Evolutionary conservation across 1,140 invertebrate genomes (phyloP), one percentile per base, ranked within the genome.

Genomic region (Sminthurides bifidus): DNA sequence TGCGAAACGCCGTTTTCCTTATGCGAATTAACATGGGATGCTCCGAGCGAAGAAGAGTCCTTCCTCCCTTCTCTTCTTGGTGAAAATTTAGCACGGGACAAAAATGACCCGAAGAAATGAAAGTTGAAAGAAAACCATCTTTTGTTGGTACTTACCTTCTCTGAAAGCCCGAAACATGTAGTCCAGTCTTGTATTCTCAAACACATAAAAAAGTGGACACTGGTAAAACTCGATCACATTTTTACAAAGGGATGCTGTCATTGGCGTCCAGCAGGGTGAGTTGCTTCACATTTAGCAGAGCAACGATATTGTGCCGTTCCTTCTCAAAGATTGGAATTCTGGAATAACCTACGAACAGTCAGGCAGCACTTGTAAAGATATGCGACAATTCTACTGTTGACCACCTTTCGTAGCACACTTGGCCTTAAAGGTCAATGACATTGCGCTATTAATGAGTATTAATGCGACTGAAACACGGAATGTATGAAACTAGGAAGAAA

Each of bases 231-330:
- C 74, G 56, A 77, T 75, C 5, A 82, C 68, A 15, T 77, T 79
- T n/a, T 62, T 73, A 73, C 21, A 83, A 66, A 5, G 76, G 77
- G n/a, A 77, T 79, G 27, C 46, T 56, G 58, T 75, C 80, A 66
- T 80, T 76, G 6, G 81, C 79, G 70, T 83, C 81, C 40, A 83
- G 69, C 33, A 83, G 73, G 4, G 81, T 78, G 35, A 82, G 67
- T 68, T 82, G 81, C 67, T 82, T 82, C 24, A 79, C 79, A 64
- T 81, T 79, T 0, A 82, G 68, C 14, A 82, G 60, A 51, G 75
- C 74, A 2, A 80, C 72, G 54, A 82, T 77, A 63, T 79, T 81
- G 17, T 72, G 69, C 17, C 77, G 70, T 26, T 68, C 65, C 15
- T 58, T 60, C 24, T 78, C 75, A 67, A 73, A 82, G 19, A 82